Base-by-base conservation (phyloP, 2,797 vertebrate species). In the Siniperca obscura region DNA sequence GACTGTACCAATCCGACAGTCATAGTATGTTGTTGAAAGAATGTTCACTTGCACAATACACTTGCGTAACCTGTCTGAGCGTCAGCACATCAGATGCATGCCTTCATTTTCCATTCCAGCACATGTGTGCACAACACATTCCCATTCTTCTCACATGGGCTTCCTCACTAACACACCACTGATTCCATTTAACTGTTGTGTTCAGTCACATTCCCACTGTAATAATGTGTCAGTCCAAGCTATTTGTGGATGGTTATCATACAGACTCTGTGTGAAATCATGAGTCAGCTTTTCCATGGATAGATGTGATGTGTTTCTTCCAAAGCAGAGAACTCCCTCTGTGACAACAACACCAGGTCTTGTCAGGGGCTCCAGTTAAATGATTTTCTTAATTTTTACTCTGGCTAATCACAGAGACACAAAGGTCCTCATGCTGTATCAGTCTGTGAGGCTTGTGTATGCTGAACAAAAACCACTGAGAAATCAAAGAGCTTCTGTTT, bases 31-130 rank as follows among this genome's bases (percentile, higher is more conserved):
- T 74, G 74, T 55, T 80, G 65, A 80, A 93, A 87, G 86, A 90
- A 92, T 92, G 82, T 86, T 86, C 75, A 90, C 91, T 93, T 95
- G 92, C 93, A 91, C 91, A 94, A 91, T 69, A 86, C 78, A 82
- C 89, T 93, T 92, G 91, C 86, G 70, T 89, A 94, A 94, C 87
- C 69, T 83, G 85, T 89, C 81, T 85, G 75, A 88, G 81, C 50
- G 78, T 87, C 84, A 88, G 84, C 73, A 75, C 89, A 90, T 91
- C 84, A 86, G 85, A 89, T 60, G 66, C 82, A 87, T 83, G 82
- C 72, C 89, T 86, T 84, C 82, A 87, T 91, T 93, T 94, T 94
- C 92, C 92, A 90, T 87, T 91, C 80, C 88, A 83, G 76, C 81
- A 90, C 85, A 86, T 80, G 74, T 74, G 84, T 77, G 66, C 70